These are phyloP conservation scores for Peromyscus melanophrys DNA, from an alignment of 2,797 vertebrate species.

Conservation along the genomic window DNA sequence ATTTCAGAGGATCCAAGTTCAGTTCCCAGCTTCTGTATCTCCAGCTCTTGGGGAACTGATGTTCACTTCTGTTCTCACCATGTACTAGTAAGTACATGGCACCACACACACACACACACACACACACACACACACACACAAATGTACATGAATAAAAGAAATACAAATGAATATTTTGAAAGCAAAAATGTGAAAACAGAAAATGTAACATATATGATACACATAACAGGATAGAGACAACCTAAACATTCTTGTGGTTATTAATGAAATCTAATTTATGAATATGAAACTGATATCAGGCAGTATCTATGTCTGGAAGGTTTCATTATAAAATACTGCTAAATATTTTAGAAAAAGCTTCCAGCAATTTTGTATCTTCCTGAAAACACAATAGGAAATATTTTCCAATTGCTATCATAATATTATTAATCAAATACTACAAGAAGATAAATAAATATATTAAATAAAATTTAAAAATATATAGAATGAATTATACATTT, in stretches of 20 bases:
- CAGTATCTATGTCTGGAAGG: background rate
- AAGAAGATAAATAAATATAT: background rate
- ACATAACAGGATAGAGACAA: background rate
- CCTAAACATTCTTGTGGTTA: background rate
- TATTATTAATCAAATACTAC: background rate
- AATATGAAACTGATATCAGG: background rate
- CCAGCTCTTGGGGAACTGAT: background rate
- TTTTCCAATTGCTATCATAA: background rate
- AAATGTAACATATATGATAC: background rate
- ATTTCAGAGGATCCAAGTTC: background rate
- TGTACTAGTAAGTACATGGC: background rate
- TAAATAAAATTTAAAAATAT: background rate
- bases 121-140: background rate
- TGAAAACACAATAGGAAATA: too few relatives aligned
- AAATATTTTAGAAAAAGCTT: background rate
- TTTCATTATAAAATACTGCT: background rate
- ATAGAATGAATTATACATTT: background rate
- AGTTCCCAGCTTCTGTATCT: background rate
- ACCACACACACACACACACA: background rate
- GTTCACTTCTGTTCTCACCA: background rate
- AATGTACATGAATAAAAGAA: background rate
- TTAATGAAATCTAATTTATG: background rate
- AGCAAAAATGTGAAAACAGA: background rate
- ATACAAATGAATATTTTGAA: background rate
- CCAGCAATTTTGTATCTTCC: background rate